Conservation (phyloP, 2,888 invertebrate genomes). For the Pollenia labialis region DNA sequence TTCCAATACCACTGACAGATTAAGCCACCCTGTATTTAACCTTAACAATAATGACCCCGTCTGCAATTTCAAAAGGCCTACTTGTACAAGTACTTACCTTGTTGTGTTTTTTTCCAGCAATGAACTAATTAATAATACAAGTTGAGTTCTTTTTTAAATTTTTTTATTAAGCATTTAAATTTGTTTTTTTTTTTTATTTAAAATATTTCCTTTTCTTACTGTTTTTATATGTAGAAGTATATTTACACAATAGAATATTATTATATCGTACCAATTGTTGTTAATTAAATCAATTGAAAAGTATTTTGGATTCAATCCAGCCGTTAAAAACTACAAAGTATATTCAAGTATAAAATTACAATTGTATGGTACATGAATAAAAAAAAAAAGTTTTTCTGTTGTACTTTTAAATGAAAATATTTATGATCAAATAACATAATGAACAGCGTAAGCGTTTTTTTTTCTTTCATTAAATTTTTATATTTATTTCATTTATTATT, state of each 20-base stretch:
- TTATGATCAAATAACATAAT: conserved; percentile 41
- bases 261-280: conserved; percentile 47
- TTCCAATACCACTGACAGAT: not conserved
- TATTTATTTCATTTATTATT: conserved; percentile 7
- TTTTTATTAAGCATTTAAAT: conserved; percentile 63
- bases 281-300: conserved; percentile 62
- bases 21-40: conserved; percentile 28
- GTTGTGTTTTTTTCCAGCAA: conserved; percentile 6
- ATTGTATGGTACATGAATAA: conserved; percentile 42
- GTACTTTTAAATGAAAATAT: not conserved
- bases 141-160: conserved; percentile 5
- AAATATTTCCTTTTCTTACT: conserved; percentile 47
- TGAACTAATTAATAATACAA: conserved; percentile 22
- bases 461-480: conserved; percentile 7
- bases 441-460: conserved; percentile 52
- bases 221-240: conserved; percentile 4
- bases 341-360: conserved; percentile 58
- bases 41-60: conserved; percentile 17
- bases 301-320: conserved; percentile 63
- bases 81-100: conserved; percentile 44
- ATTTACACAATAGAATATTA: conserved; percentile 57
- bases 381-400: conserved; percentile 7
- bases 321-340: conserved; percentile 53
- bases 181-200: conserved; percentile 37
- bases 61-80: conserved; percentile 2